Conservation (phyloP, 2,888 invertebrate species). For the Hyles lineata region DNA sequence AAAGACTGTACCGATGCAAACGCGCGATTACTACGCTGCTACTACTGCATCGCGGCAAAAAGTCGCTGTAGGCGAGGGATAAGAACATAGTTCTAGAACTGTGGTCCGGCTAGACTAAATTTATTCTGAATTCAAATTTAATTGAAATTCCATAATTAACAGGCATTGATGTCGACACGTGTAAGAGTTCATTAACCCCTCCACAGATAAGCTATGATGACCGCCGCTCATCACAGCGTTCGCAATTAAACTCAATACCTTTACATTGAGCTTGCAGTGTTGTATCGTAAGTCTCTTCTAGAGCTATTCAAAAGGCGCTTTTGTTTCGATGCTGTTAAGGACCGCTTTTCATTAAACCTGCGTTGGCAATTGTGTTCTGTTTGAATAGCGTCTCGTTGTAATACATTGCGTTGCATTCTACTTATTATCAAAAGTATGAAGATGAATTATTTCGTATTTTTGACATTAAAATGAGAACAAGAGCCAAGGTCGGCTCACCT, state of each 20-base stretch:
- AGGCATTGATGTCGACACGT: background rate
- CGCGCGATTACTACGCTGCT: no score
- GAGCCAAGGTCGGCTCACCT: no score
- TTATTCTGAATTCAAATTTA: no score
- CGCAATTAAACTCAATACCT: constrained; percentile 2
- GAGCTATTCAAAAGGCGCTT: background rate
- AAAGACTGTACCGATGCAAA: background rate
- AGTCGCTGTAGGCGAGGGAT: no score
- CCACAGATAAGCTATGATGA: background rate
- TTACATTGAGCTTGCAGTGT: background rate
- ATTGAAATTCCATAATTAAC: no score
- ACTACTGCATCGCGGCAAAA: background rate
- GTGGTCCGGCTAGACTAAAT: no score
- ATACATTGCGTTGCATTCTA: background rate
- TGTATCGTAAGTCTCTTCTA: background rate
- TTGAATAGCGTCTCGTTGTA: background rate
- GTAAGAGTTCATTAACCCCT: background rate
- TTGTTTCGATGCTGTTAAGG: background rate
- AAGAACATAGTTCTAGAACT: no score
- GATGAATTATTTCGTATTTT: background rate
- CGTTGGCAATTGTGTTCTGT: background rate
- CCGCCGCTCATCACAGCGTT: background rate
- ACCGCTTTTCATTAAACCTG: background rate
- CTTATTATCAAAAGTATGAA: background rate
- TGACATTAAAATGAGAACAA: no score